phyloP scores from a whole-genome alignment of 2,113 vertebrate genomes.

The Atractosteus spatula region DNA sequence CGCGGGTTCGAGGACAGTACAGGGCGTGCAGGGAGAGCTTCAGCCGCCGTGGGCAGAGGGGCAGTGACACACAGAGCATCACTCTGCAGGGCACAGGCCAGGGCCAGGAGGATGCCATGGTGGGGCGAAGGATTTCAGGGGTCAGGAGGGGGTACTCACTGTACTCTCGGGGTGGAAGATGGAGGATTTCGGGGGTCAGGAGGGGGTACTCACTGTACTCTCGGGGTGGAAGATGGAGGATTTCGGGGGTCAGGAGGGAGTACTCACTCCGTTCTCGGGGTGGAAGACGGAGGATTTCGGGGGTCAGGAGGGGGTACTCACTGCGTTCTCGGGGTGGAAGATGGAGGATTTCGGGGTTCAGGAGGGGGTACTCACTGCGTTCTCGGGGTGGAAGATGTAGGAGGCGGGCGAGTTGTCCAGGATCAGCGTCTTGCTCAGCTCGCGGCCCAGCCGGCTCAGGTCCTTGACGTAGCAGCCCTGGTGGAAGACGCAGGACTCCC shows the following conservation, averaged over 20 bases:
- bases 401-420: slow-evolving; percentile 86
- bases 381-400: slow-evolving; percentile 87
- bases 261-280: slow-evolving; percentile 58
- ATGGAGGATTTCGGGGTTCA: slow-evolving; percentile 53
- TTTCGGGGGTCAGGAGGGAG: background rate
- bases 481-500: slow-evolving; percentile 89
- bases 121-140: too few relatives aligned
- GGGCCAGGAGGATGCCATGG: too few relatives aligned
- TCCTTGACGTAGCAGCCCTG: slow-evolving; percentile 89
- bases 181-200: too few relatives aligned
- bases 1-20: too few relatives aligned
- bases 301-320: slow-evolving; percentile 29
- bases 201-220: background rate
- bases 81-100: too few relatives aligned
- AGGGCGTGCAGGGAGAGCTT: background rate
- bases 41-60: background rate
- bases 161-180: background rate
- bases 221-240: background rate
- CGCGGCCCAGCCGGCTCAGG: slow-evolving; percentile 78
- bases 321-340: slow-evolving; percentile 69
- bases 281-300: background rate
- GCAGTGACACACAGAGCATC: background rate
- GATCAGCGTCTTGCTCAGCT: slow-evolving; percentile 81
- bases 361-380: slow-evolving; percentile 83
- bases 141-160: too few relatives aligned